Percentiles rank a stretch among this genome's conserved stretches.
These are phyloP conservation scores for Mastacembelus armatus DNA, from an alignment of 2,797 vertebrate species.

Conservation along the genomic window DNA sequence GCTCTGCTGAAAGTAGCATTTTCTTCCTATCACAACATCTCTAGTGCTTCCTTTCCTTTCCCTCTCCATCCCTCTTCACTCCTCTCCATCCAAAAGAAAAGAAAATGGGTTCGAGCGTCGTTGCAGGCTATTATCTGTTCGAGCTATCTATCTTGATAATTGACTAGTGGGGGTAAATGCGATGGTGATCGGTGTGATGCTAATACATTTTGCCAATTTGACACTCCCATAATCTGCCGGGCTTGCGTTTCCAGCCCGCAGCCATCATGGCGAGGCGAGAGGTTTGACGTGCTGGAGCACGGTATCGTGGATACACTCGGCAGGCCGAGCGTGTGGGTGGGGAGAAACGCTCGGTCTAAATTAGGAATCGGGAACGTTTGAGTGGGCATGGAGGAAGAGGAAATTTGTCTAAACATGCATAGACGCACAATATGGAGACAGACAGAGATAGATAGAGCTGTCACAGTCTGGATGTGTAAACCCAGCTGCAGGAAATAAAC, in stretches of 20 bases:
- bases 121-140: conserved; percentile 55
- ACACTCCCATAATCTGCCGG: conserved; percentile 53
- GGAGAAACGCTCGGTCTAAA: conserved; percentile 62
- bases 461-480: conserved; percentile 28
- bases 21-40: conserved; percentile 58
- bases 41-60: conserved; percentile 19
- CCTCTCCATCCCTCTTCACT: conserved; percentile 10
- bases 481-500: conserved; percentile 37
- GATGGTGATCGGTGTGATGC: conserved; percentile 56
- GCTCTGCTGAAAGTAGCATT: conserved; percentile 66
- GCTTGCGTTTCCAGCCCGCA: conserved; percentile 43
- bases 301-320: conserved; percentile 29
- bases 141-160: conserved; percentile 69
- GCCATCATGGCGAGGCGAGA: conserved; percentile 37
- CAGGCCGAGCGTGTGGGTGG: conserved; percentile 49
- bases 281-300: conserved; percentile 41
- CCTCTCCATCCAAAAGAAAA: conserved; percentile 58
- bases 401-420: conserved; percentile 53
- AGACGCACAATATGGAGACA: neutral
- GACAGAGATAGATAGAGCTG: conserved; percentile 32
- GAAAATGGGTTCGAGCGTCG: conserved; percentile 55
- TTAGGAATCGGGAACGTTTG: conserved; percentile 57
- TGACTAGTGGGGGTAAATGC: conserved; percentile 61
- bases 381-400: conserved; percentile 53
- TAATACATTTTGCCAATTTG: conserved; percentile 70